Base-by-base conservation (phyloP, 2,888 invertebrate species). In the Nysson spinosus region DNA sequence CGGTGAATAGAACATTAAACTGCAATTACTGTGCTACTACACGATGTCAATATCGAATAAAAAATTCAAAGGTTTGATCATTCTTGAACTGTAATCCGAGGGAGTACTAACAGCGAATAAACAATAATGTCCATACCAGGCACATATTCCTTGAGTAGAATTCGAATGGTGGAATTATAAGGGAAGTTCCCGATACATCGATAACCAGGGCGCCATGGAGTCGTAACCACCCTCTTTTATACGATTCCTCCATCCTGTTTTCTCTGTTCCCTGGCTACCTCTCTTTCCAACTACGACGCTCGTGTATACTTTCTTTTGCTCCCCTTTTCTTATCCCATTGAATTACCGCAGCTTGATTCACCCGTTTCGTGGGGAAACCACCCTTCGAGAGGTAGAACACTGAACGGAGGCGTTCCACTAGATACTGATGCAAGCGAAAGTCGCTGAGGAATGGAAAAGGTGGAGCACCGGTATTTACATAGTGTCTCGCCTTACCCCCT, bases 171-270 rank as follows among this genome's bases (percentile, higher is more conserved):
- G 35, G 46, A 37, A 42, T 26, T 19, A 32, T 20, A n/a, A 16
- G 19, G 28, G 26, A 32, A 32, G 17, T 26, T 26, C 26, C 30
- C 43, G 50, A 51, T 34, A 26, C 42, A 62, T 32, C 44, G 58
- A 57, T 49, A 65, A 55, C 44, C 42, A 30, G 12, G 66, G 66
- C 69, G 69, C 66, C 69, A 58, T 14, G 7, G 19, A 63, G 60
- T 54, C 69, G 72, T 69, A 56, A 62, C 63, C 44, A 54, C 30
- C 32, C 57, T 47, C 35, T 35, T 37, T 16, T 28, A 28, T 28
- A n/a, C n/a, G 34, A 30, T 30, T 26, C 19, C 34, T 12, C 17
- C 32, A 19, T 26, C 37, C 24, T 19, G 17, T 42, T 19, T 46
- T 28, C 32, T 20, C 17, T 28, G 11, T 12, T 30, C 28, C 35